Evolutionary conservation across 2,888 invertebrate genomes (phyloP).

Genomic region (Trichopria drosophilae): DNA sequence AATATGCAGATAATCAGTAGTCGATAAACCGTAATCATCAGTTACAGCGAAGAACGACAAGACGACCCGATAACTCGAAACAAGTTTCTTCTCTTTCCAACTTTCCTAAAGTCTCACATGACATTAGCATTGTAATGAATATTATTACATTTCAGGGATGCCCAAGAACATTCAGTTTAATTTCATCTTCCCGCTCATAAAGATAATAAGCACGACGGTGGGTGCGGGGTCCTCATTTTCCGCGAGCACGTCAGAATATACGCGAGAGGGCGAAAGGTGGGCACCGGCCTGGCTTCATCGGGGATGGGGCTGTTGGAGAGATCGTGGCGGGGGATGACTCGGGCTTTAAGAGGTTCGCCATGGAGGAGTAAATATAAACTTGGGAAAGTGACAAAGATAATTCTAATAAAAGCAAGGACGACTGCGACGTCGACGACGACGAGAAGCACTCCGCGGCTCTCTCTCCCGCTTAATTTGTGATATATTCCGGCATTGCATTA

Average conservation of each 20-base stretch:
- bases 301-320: slow-evolving; percentile 27
- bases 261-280: slow-evolving; percentile 36
- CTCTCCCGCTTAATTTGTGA: slow-evolving; percentile 57
- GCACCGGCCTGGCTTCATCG: slow-evolving; percentile 31
- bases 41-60: too few relatives aligned
- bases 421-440: slow-evolving; percentile 42
- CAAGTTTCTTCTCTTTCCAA: slow-evolving; percentile 54
- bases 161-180: slow-evolving; percentile 56
- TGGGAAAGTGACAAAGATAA: slow-evolving; percentile 59
- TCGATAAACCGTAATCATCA: slow-evolving; percentile 6
- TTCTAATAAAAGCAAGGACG: slow-evolving; percentile 58
- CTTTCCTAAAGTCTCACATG: slow-evolving; percentile 43
- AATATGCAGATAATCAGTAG: neutral
- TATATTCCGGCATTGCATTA: slow-evolving; percentile 57
- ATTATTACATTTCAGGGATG: slow-evolving; percentile 57
- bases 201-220: slow-evolving; percentile 58
- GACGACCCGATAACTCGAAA: slow-evolving; percentile 58
- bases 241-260: slow-evolving; percentile 1
- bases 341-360: slow-evolving; percentile 55
- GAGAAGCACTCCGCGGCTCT: slow-evolving; percentile 49
- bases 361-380: slow-evolving; percentile 58
- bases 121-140: slow-evolving; percentile 60
- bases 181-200: slow-evolving; percentile 59
- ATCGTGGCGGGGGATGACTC: slow-evolving; percentile 36
- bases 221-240: slow-evolving; percentile 32